Evolutionary conservation across 2,113 vertebrate species (phyloP).

Genomic region (Procavia capensis): DNA sequence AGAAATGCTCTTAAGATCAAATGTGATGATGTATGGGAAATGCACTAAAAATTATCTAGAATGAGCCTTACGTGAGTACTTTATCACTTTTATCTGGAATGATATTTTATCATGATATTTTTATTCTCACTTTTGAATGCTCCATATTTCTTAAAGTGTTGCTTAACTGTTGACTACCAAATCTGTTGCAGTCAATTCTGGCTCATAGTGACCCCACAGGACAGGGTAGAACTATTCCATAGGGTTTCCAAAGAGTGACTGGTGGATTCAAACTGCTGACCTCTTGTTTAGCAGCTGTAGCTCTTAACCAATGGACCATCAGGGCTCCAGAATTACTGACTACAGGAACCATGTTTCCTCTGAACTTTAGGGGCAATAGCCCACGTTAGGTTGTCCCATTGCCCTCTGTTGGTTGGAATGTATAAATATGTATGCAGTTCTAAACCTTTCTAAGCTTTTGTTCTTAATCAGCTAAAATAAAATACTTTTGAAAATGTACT

Average conservation of each 20-base stretch:
- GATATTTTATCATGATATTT: not conserved
- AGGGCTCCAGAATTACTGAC: not conserved
- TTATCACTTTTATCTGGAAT: constrained; percentile 1
- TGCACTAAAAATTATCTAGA: not conserved
- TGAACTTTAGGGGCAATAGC: not conserved
- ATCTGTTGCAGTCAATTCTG: too few relatives aligned
- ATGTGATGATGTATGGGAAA: not conserved
- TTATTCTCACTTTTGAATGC: not conserved
- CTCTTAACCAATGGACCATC: too few relatives aligned
- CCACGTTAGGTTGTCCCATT: not conserved
- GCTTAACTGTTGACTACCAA: not conserved
- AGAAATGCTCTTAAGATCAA: not conserved
- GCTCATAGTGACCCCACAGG: too few relatives aligned
- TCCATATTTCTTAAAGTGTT: not conserved
- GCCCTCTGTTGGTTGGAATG: not conserved
- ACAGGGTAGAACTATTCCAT: too few relatives aligned
- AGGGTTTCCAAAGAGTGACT: too few relatives aligned
- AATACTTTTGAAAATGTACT: not conserved
- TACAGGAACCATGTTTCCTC: not conserved
- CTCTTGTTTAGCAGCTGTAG: too few relatives aligned
- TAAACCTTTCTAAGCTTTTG: not conserved
- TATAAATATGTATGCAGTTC: not conserved
- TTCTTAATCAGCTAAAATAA: not conserved
- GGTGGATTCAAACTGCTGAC: too few relatives aligned
- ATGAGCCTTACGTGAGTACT: not conserved